Base-by-base conservation (phyloP, 2,888 invertebrate genomes). In the Trissolcus japonicus region DNA sequence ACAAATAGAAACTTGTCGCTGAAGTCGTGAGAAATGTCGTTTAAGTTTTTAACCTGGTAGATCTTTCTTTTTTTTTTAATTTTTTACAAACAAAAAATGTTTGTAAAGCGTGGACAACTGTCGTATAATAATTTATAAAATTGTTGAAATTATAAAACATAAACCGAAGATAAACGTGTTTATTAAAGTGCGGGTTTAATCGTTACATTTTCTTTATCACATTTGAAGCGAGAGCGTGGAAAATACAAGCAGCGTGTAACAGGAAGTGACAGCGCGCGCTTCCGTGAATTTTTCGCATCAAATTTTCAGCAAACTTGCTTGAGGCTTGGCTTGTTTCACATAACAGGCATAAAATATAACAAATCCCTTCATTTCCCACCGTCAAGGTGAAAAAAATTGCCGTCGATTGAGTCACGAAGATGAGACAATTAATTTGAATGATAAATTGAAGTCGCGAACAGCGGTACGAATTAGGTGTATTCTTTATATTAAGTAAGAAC, bases 221-320 rank as follows among this genome's bases (percentile, higher is more conserved):
- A 46, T 16, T 46, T 14, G 16, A 46, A 2, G 16, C 4, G 16
- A 1, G n/a, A 46, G 6, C 35, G 53, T 29, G 43, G 55, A 53
- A 69, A 54, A 69, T 55, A 53, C 29, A 54, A 54, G 61, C 61
- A 46, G 13, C 41, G 48, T 55, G 61, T 43, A 61, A 69, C 21
- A 25, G 54, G 61, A 69, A 69, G 61, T 61, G 54, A 69, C 68
- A 17, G 54, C 25, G n/a, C 46, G 35, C 35, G 11, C 46, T 69
- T 60, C 48, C 55, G 54, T 21, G 61, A 13, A 51, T 51, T 51
- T 51, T 53, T 13, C 51, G 41, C 48, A 50, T 60, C 68, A 60
- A 68, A 67, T 67, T 67, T 59, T 59, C 57, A 67, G 53, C 21
- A 43, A 35, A 60, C 29, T 69, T 60, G 48, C 16, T 40, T 16